phyloP scores from a whole-genome alignment of 2,797 vertebrate genomes.

The Stomatorhinus walkeri region DNA sequence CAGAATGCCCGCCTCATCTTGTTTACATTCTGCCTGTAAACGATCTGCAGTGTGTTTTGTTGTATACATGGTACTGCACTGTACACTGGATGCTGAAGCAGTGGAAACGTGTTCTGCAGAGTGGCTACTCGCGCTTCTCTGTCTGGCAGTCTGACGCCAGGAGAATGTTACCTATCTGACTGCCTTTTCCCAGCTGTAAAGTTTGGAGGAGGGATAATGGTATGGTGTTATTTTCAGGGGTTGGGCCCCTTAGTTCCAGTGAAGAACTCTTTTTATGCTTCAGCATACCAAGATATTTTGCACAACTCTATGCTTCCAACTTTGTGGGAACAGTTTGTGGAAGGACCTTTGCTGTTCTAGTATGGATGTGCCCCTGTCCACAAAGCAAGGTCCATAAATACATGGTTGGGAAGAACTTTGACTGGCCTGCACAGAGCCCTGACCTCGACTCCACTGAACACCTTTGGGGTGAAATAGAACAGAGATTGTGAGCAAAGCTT shows the following conservation, averaged over 20 bases:
- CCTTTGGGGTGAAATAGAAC: not conserved
- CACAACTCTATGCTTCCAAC: too few species aligned
- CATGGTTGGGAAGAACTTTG: too few species aligned
- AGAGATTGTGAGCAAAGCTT: not conserved
- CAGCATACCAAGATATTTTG: not conserved
- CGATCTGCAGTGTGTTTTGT: not conserved
- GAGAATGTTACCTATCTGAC: not conserved
- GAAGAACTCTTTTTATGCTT: not conserved
- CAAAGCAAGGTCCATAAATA: too few species aligned
- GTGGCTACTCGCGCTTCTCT: not conserved
- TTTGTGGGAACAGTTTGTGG: too few species aligned
- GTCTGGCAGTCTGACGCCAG: too few species aligned
- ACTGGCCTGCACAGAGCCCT: too few species aligned
- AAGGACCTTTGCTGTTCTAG: too few species aligned
- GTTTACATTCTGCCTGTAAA: not conserved
- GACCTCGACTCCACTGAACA: too few species aligned
- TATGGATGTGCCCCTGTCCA: too few species aligned
- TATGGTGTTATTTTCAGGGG: too few species aligned
- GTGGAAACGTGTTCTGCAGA: not conserved
- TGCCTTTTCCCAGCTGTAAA: not conserved
- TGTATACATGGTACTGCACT: not conserved
- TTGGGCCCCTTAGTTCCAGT: too few species aligned
- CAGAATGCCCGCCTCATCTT: not conserved
- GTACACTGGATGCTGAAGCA: not conserved
- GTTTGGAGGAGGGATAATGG: not conserved